phyloP scores from a whole-genome alignment of 53 echinoderm and acorn worm species.

The Patiria pectinifera region DNA sequence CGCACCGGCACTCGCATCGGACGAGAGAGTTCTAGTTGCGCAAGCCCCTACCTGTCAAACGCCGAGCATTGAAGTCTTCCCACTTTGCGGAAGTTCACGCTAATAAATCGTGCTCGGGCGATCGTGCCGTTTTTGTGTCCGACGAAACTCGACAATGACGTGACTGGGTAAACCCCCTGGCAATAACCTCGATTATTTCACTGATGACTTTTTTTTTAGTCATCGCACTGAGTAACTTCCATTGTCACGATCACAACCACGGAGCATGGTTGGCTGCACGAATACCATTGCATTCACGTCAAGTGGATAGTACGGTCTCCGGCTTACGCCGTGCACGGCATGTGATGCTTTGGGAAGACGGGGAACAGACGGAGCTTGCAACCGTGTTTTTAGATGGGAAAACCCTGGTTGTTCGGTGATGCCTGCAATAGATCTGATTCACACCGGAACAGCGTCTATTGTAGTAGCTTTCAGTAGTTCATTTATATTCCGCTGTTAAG shows the following conservation, averaged over 20 bases:
- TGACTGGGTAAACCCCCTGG: neutral
- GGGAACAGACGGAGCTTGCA: neutral
- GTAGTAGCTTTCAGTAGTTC: no score
- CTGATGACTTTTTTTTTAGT: neutral
- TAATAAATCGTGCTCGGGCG: neutral
- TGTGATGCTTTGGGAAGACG: neutral
- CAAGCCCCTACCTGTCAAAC: neutral
- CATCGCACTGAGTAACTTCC: neutral
- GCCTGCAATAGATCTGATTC: no score
- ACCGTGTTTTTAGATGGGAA: no score
- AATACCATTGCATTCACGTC: neutral
- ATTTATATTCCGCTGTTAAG: no score
- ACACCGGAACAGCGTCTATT: no score
- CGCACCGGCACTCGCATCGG: neutral
- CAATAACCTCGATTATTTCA: neutral
- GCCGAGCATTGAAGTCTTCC: neutral
- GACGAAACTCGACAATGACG: neutral
- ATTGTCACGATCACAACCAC: neutral
- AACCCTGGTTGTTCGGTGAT: no score
- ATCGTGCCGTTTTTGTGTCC: neutral
- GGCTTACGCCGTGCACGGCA: neutral
- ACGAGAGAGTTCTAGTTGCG: neutral
- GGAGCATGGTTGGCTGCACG: neutral
- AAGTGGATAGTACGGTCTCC: neutral
- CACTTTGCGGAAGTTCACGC: neutral